Conservation (phyloP, 1,140 invertebrate species). For the Drosophila melanogaster region Release_6_plus_ISO1_MT NT_033779.5:5892501-5893000, state of each 20-base stretch:
- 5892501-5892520: no score
- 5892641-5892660: background rate
- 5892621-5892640: conserved; percentile 1
- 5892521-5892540: background rate
- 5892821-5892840: conserved; percentile 9
- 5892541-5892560: background rate
- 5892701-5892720: background rate
- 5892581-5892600: background rate
- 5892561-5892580: background rate
- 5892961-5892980: background rate
- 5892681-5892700: conserved; percentile 3
- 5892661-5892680: background rate
- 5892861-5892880: background rate
- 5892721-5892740: background rate
- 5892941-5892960: background rate
- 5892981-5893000: background rate
- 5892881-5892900: background rate
- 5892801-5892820: conserved; percentile 20
- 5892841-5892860: background rate
- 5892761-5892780: no score
- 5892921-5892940: background rate
- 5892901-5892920: background rate
- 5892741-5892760: background rate
- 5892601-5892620: background rate
- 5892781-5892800: no score